phyloP scores from a whole-genome alignment of 2,797 vertebrate species.

The Melopsittacus undulatus region DNA sequence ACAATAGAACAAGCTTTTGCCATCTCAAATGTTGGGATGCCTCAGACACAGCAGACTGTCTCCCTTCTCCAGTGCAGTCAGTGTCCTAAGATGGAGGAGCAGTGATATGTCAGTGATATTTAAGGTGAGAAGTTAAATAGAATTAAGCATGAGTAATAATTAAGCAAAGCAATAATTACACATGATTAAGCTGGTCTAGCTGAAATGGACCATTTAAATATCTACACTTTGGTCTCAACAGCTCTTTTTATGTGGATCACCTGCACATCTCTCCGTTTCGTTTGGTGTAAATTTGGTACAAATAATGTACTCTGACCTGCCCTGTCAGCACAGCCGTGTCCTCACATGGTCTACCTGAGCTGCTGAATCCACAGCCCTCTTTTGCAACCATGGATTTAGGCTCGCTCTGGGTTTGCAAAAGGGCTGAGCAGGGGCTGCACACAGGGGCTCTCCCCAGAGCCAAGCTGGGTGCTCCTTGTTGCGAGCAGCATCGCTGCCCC shows the following conservation, averaged over 20 bases:
- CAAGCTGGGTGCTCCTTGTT: neutral
- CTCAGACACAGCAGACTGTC: neutral
- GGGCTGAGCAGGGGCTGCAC: neutral
- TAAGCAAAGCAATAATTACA: conserved; percentile 12
- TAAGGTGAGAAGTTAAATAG: neutral
- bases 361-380: neutral
- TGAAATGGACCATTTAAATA: conserved; percentile 10
- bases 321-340: neutral
- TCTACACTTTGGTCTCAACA: neutral
- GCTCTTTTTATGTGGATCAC: neutral
- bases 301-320: neutral
- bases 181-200: neutral
- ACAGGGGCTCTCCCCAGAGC: neutral
- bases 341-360: neutral
- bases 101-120: neutral
- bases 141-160: neutral
- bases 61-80: neutral
- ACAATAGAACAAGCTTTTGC: neutral
- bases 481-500: fast-evolving
- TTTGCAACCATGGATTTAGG: neutral
- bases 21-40: neutral
- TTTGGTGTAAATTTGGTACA: neutral
- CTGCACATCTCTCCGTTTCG: neutral
- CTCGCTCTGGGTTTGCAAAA: neutral
- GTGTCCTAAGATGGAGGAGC: neutral